Evolutionary conservation across 2,888 invertebrate species (phyloP).

Genomic region (Drepanosiphum platanoidis): DNA sequence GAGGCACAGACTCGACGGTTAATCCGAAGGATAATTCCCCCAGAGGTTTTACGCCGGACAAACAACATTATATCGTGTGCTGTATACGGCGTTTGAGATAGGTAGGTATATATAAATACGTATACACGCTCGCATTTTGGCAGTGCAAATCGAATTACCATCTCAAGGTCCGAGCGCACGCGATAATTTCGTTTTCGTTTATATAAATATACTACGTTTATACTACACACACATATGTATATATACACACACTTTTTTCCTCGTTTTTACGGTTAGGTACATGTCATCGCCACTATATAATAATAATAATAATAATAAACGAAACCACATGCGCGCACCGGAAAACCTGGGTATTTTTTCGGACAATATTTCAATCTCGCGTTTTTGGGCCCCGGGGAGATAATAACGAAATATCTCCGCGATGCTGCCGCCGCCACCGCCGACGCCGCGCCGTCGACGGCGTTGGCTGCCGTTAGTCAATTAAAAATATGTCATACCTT

Average conservation of each 20-base stretch:
- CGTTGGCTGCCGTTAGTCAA: constrained; percentile 1
- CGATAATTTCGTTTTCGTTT: constrained; percentile 51
- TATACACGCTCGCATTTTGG: background rate
- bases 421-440: background rate
- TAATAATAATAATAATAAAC: too few species aligned
- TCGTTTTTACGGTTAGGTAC: constrained; percentile 5
- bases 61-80: constrained; percentile 42
- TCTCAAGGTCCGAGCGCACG: constrained; percentile 46
- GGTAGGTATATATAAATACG: background rate
- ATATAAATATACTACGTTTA: background rate
- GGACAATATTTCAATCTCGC: constrained; percentile 53
- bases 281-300: constrained; percentile 30
- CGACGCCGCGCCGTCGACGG: background rate
- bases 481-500: constrained; percentile 50
- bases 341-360: constrained; percentile 32
- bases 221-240: background rate
- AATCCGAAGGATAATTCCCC: constrained; percentile 49
- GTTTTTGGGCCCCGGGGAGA: constrained; percentile 37
- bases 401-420: background rate
- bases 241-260: background rate
- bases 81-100: background rate
- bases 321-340: constrained; percentile 12
- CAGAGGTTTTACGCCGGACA: constrained; percentile 58
- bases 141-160: constrained; percentile 51
- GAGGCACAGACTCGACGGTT: background rate